These are phyloP conservation scores for Alces alces DNA, from an alignment of 2,113 vertebrate genomes.

Conservation along the genomic window DNA sequence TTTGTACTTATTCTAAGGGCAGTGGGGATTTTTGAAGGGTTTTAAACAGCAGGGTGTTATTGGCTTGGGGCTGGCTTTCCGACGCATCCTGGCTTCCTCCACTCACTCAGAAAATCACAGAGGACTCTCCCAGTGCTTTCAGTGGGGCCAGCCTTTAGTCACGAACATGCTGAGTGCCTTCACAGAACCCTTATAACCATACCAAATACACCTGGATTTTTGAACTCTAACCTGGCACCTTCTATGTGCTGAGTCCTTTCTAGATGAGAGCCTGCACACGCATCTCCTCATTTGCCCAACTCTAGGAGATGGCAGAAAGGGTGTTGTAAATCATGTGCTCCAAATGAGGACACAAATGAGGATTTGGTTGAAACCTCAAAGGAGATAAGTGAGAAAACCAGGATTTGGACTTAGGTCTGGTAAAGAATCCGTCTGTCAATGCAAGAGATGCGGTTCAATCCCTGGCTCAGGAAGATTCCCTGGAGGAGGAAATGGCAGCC, in stretches of 20 bases:
- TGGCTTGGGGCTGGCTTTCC: not conserved
- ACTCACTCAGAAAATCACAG: not conserved
- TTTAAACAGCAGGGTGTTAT: not conserved
- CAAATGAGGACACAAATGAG: not conserved
- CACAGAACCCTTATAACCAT: not conserved
- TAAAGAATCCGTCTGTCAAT: not conserved
- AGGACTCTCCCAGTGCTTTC: not conserved
- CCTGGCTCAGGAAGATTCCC: not conserved
- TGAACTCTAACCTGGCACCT: not conserved
- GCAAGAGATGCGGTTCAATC: not conserved
- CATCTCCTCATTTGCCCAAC: not conserved
- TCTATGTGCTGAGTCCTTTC: not conserved
- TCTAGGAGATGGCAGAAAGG: not conserved
- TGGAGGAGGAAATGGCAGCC: not conserved
- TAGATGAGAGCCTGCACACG: not conserved
- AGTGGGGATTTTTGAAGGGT: not conserved
- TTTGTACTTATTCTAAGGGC: not conserved
- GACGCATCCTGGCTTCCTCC: not conserved
- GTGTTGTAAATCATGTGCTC: not conserved
- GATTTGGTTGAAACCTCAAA: not conserved
- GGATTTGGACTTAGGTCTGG: not conserved
- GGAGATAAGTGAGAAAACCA: not conserved
- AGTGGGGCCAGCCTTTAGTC: not conserved
- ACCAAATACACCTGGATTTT: not conserved
- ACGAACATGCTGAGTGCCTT: not conserved